Conservation (phyloP, 2,113 vertebrate genomes). For the Nothobranchius kuhntae region DNA sequence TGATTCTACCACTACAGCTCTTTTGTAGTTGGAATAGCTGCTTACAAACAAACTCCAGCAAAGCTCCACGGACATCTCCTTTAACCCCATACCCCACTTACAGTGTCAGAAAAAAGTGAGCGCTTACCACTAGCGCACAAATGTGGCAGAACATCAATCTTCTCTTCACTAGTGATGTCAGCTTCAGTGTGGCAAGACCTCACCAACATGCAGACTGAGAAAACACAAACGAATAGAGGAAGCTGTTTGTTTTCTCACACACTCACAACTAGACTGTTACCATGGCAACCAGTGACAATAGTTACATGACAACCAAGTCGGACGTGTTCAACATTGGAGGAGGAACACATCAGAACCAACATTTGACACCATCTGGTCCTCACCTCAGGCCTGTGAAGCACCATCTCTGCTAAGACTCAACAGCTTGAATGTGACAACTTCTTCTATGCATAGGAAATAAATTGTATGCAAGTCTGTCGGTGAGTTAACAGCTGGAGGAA, state of each 20-base stretch:
- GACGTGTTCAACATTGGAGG: constrained; percentile 4
- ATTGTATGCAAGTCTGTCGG: too few species aligned
- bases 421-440: too few species aligned
- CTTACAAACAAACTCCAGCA: not conserved
- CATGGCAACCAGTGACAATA: constrained; percentile 40
- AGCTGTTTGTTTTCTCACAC: constrained; percentile 23
- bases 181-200: constrained; percentile 8
- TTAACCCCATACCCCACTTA: too few species aligned
- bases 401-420: too few species aligned
- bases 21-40: not conserved
- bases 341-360: not conserved
- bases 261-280: constrained; percentile 47
- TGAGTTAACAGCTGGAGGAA: too few species aligned
- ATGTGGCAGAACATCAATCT: not conserved
- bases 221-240: constrained; percentile 18
- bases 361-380: constrained; percentile 21
- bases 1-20: too few species aligned
- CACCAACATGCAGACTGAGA: not conserved
- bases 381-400: constrained; percentile 1
- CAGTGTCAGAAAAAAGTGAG: not conserved
- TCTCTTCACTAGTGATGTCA: not conserved
- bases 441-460: too few species aligned
- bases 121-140: not conserved
- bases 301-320: constrained; percentile 8
- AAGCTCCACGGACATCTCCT: not conserved